Conservation (phyloP, 2,888 invertebrate species). For the Mythimna lalbum region DNA sequence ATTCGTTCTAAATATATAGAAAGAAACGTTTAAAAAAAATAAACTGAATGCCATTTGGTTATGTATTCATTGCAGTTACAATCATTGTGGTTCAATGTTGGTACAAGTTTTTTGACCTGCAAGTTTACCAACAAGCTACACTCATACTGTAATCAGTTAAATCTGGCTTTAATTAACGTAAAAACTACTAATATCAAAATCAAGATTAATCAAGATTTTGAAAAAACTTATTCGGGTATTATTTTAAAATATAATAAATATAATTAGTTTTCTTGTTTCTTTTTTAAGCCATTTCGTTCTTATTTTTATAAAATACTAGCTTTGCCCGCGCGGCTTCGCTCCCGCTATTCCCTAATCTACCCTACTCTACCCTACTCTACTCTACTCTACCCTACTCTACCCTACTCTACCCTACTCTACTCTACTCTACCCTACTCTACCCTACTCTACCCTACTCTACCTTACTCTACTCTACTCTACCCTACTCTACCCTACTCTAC, state of each 20-base stretch:
- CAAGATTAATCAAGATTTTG: neutral
- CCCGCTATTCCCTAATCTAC: too few relatives aligned
- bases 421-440: too few relatives aligned
- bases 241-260: neutral
- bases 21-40: too few relatives aligned
- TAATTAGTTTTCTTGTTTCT: slow-evolving; percentile 2
- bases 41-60: neutral
- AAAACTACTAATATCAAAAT: too few relatives aligned
- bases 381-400: too few relatives aligned
- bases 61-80: neutral
- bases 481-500: too few relatives aligned
- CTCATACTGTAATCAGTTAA: slow-evolving; percentile 1
- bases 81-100: slow-evolving; percentile 1
- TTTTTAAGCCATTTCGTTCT: too few relatives aligned
- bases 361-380: too few relatives aligned
- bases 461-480: too few relatives aligned
- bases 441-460: too few relatives aligned
- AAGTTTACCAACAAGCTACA: neutral
- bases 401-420: too few relatives aligned
- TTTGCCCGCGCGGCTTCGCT: too few relatives aligned
- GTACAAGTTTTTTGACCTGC: neutral
- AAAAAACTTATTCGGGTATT: neutral
- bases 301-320: neutral
- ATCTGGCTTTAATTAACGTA: neutral
- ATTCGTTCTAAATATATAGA: neutral